Percentiles rank a stretch among this genome's conserved stretches.
Conservation (phyloP, 2,888 invertebrate species). For the Tipula lateralis region DNA sequence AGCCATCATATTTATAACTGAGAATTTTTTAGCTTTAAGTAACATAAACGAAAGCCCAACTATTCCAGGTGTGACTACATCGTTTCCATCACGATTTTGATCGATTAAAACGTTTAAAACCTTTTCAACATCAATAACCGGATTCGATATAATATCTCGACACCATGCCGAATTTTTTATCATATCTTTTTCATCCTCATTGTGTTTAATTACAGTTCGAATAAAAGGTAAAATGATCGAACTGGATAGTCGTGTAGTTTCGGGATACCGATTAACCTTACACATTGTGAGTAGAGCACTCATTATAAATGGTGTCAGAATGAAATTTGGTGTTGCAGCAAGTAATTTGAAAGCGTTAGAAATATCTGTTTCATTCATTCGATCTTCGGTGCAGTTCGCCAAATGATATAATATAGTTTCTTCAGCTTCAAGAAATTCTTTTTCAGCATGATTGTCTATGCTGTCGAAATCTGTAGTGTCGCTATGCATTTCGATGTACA, state of each 20-base stretch:
- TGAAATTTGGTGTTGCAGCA: slow-evolving; percentile 54
- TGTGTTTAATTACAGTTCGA: slow-evolving; percentile 44
- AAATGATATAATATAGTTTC: slow-evolving; percentile 60
- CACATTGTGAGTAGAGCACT: slow-evolving; percentile 53
- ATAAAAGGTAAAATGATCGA: slow-evolving; percentile 44
- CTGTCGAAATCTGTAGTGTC: slow-evolving; percentile 47
- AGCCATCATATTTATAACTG: slow-evolving; percentile 49
- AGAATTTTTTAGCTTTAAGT: slow-evolving; percentile 46
- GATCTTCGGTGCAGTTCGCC: slow-evolving; percentile 46
- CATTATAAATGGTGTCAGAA: slow-evolving; percentile 61
- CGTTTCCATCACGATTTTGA: slow-evolving; percentile 47
- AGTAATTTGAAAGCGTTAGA: slow-evolving; percentile 37
- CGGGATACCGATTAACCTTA: slow-evolving; percentile 46
- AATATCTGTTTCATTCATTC: slow-evolving; percentile 40
- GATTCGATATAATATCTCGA: slow-evolving; percentile 45
- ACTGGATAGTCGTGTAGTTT: slow-evolving; percentile 40
- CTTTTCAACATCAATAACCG: slow-evolving; percentile 42
- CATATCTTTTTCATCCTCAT: slow-evolving; percentile 50
- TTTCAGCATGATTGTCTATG: slow-evolving; percentile 48
- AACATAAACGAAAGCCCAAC: slow-evolving; percentile 52
- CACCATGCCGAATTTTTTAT: slow-evolving; percentile 54
- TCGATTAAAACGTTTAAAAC: slow-evolving; percentile 45
- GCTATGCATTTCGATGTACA: slow-evolving; percentile 45
- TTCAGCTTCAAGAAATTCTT: slow-evolving; percentile 56
- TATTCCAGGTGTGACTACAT: slow-evolving; percentile 51